A percentile compares a stretch with the other conserved stretches of the same genome.
These are phyloP conservation scores for Stichodactyla mertensii DNA, from an alignment of 64 coral and sea anemone species.

Conservation along the genomic window DNA sequence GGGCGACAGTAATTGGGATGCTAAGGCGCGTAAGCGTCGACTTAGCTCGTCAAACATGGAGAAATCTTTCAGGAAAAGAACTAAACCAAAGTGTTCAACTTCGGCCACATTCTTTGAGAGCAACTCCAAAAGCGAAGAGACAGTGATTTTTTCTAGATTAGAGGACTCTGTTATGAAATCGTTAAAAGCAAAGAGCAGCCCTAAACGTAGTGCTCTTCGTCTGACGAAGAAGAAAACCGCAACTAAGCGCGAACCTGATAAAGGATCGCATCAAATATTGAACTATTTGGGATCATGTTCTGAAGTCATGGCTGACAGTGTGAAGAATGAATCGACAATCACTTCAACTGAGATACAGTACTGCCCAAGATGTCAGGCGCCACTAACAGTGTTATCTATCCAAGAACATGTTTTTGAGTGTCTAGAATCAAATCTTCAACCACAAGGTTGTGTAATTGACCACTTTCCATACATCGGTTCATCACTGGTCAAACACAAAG, in stretches of 20 bases:
- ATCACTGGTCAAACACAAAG: too few relatives aligned
- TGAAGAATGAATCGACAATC: not conserved
- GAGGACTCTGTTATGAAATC: not conserved
- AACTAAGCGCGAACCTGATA: not conserved
- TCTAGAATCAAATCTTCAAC: not conserved
- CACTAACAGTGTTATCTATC: not conserved
- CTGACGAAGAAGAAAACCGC: not conserved
- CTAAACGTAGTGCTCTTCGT: not conserved
- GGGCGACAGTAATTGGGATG: not conserved
- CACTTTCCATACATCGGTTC: too few relatives aligned
- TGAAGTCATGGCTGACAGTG: not conserved
- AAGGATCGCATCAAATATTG: not conserved
- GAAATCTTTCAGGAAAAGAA: not conserved
- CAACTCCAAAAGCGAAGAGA: not conserved
- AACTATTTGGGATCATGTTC: not conserved
- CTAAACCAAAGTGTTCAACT: not conserved
- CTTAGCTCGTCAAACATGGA: conserved; percentile 10
- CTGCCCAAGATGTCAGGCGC: conserved; percentile 11
- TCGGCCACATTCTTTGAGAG: not conserved
- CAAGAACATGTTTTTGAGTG: conserved; percentile 7
- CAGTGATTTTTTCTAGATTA: not conserved
- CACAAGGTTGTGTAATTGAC: not conserved
- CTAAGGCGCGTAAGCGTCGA: not conserved
- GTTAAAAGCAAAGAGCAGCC: not conserved
- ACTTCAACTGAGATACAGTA: not conserved